Conservation (phyloP, 2,797 vertebrate species). For the Potorous gilbertii region DNA sequence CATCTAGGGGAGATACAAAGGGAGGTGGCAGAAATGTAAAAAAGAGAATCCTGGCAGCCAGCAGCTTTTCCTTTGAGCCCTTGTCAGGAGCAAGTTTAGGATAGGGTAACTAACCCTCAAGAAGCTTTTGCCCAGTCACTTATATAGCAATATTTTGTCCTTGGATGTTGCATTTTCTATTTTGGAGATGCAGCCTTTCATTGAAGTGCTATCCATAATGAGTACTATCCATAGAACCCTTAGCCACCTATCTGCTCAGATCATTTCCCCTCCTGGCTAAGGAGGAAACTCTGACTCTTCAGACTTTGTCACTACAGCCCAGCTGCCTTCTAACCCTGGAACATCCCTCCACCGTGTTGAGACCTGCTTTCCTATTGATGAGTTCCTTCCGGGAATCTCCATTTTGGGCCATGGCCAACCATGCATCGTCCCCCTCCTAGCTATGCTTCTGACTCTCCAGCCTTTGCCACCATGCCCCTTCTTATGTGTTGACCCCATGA, state of each 20-base stretch:
- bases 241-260: not conserved
- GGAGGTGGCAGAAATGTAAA: slow-evolving; percentile 2
- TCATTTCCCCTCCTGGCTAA: not conserved
- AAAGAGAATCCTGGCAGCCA: not conserved
- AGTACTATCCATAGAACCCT: not conserved
- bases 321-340: not conserved
- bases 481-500: not conserved
- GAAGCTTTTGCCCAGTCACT: slow-evolving; percentile 11
- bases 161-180: slow-evolving; percentile 16
- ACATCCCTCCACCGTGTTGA: not conserved
- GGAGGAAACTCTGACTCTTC: not conserved
- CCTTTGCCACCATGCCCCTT: not conserved
- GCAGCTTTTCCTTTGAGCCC: slow-evolving; percentile 10
- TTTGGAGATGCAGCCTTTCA: not conserved
- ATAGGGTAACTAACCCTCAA: not conserved
- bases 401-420: not conserved
- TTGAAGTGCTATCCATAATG: not conserved
- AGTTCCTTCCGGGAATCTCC: not conserved
- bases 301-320: not conserved
- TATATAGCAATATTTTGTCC: not conserved
- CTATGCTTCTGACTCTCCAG: not conserved
- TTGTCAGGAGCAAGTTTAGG: slow-evolving; percentile 1
- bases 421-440: not conserved
- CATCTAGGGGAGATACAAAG: slow-evolving; percentile 18
- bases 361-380: not conserved